Conservation (phyloP, 1,140 invertebrate species). For the Venustaconcha ellipsiformis region DNA sequence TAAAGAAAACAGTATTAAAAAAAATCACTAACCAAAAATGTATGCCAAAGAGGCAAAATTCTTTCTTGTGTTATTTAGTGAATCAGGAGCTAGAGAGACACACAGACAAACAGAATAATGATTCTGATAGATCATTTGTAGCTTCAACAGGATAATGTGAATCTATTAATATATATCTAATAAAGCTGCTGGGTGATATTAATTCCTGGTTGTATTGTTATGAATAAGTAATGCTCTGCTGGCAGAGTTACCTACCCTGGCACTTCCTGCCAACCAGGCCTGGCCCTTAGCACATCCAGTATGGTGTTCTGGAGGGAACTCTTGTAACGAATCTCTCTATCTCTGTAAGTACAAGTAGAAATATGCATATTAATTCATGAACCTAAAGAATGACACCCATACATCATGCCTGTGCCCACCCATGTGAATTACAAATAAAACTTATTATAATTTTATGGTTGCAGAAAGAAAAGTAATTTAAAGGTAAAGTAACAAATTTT, state of each 20-base stretch:
- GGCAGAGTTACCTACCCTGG: slow-evolving; percentile 42
- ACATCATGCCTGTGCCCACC: neutral
- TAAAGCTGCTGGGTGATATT: too few species aligned
- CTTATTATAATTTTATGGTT: neutral
- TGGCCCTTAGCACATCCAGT: slow-evolving; percentile 63
- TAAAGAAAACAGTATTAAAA: too few species aligned
- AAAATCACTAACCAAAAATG: too few species aligned
- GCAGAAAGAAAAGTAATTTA: neutral
- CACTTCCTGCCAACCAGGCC: slow-evolving; percentile 68
- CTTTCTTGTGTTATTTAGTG: too few species aligned
- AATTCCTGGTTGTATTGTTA: too few species aligned
- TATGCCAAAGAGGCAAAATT: too few species aligned
- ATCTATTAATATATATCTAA: too few species aligned
- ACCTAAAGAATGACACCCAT: neutral
- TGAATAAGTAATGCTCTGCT: neutral
- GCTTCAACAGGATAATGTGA: too few species aligned
- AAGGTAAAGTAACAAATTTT: too few species aligned
- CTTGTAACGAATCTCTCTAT: slow-evolving; percentile 66
- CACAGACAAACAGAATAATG: too few species aligned
- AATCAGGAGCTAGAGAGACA: too few species aligned
- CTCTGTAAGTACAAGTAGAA: slow-evolving; percentile 38
- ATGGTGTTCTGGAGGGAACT: slow-evolving; percentile 68
- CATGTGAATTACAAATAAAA: neutral
- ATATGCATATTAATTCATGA: neutral
- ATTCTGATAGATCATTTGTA: too few species aligned